phyloP scores from a whole-genome alignment of 2,888 invertebrate species.

The Colostygia pectinataria region DNA sequence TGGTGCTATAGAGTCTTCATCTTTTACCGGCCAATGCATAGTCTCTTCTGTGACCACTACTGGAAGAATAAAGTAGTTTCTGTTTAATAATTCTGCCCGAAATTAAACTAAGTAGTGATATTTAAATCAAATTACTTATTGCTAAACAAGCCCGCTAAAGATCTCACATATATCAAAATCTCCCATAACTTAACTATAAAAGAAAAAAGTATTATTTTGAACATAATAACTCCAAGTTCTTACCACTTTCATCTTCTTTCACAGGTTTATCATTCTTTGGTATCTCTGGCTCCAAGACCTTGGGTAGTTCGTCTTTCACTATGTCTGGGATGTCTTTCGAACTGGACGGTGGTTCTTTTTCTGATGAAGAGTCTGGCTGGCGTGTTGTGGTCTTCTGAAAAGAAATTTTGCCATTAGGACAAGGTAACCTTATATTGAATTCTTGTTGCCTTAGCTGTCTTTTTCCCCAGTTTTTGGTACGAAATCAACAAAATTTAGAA shows the following conservation, averaged over 20 bases:
- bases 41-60: conserved; percentile 66
- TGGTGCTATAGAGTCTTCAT: conserved; percentile 58
- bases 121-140: no score
- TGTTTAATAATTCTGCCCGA: no score
- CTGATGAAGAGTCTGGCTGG: conserved; percentile 72
- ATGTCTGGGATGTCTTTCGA: conserved; percentile 63
- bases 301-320: conserved; percentile 60
- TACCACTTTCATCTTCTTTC: conserved; percentile 64
- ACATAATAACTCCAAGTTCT: conserved; percentile 26
- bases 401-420: not conserved
- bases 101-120: no score
- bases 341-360: conserved; percentile 58
- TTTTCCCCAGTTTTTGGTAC: no score
- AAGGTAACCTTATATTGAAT: no score
- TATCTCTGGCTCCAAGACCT: conserved; percentile 52
- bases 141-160: no score
- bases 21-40: conserved; percentile 69
- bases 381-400: conserved; percentile 72
- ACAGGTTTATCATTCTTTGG: conserved; percentile 68
- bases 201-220: no score
- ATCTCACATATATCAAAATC: no score
- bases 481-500: no score
- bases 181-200: no score
- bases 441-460: no score
- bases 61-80: conserved; percentile 28